Percentiles rank a stretch among this genome's conserved stretches.
Conservation (phyloP, 1,140 invertebrate species). For the Drosophila takahashii region DNA sequence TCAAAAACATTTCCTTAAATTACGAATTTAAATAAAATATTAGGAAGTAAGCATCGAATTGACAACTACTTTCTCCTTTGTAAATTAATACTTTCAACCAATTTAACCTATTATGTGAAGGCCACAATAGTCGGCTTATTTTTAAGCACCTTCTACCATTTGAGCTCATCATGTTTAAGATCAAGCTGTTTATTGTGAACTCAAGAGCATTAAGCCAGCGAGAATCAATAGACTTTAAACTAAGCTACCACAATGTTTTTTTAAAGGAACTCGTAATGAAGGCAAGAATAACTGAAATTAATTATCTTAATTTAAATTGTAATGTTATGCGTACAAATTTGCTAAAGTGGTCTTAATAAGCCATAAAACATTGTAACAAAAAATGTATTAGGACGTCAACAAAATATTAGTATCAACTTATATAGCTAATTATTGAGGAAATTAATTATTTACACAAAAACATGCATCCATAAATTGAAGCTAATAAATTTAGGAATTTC, state of each 20-base stretch:
- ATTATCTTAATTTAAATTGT: slow-evolving; percentile 16
- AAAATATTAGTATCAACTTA: not conserved
- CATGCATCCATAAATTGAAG: not conserved
- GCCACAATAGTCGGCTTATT: not conserved
- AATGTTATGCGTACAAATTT: slow-evolving; percentile 5
- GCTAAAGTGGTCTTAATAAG: slow-evolving; percentile 8
- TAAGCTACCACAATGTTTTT: not conserved
- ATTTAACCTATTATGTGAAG: too few relatives aligned
- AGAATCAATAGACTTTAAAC: too few relatives aligned
- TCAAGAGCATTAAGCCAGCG: not conserved
- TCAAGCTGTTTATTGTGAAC: too few relatives aligned
- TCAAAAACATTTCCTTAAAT: not conserved
- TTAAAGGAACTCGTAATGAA: not conserved
- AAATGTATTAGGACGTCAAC: not conserved
- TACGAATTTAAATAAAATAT: not conserved
- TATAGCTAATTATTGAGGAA: not conserved
- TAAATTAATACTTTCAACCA: too few relatives aligned
- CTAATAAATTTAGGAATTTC: not conserved
- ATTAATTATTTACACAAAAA: not conserved
- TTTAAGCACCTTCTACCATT: not conserved
- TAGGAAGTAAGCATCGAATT: too few relatives aligned
- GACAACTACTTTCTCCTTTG: too few relatives aligned
- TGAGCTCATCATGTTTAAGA: too few relatives aligned
- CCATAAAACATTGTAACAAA: not conserved
- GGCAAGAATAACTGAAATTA: slow-evolving; percentile 10